Evolutionary conservation across 1,140 invertebrate genomes (phyloP).

Genomic region (Samia ricini): DNA sequence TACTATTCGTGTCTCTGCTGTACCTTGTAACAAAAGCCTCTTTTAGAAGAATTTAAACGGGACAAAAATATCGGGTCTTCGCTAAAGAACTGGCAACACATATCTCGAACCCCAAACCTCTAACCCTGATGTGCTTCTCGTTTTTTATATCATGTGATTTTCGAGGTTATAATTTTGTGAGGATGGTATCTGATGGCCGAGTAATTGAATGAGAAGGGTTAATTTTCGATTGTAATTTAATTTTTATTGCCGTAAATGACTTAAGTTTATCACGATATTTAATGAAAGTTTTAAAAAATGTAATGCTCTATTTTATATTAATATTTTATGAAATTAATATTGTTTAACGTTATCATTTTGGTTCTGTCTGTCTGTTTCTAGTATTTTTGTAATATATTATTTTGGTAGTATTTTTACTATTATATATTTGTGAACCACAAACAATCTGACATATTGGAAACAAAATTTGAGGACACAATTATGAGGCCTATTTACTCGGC

Average conservation of each 20-base stretch:
- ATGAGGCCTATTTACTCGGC: background rate
- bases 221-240: conserved; percentile 5
- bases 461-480: background rate
- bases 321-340: too few relatives aligned
- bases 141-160: conserved; percentile 33
- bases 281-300: too few relatives aligned
- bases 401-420: too few relatives aligned
- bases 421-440: too few relatives aligned
- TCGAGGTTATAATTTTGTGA: conserved; percentile 11
- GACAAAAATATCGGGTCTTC: background rate
- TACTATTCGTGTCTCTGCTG: too few relatives aligned
- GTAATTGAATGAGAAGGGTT: conserved; percentile 16
- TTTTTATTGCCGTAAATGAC: background rate
- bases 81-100: conserved; percentile 33
- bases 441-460: background rate
- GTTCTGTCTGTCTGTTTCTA: too few relatives aligned
- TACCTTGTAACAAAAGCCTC: too few relatives aligned
- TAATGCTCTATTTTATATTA: too few relatives aligned
- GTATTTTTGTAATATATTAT: too few relatives aligned
- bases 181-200: conserved; percentile 13
- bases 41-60: too few relatives aligned
- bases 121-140: conserved; percentile 35
- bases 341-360: too few relatives aligned
- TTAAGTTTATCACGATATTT: too few relatives aligned
- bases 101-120: conserved; percentile 19